These are phyloP conservation scores for Martes martes DNA, from an alignment of 2,113 vertebrate genomes.

Conservation along the genomic window DNA sequence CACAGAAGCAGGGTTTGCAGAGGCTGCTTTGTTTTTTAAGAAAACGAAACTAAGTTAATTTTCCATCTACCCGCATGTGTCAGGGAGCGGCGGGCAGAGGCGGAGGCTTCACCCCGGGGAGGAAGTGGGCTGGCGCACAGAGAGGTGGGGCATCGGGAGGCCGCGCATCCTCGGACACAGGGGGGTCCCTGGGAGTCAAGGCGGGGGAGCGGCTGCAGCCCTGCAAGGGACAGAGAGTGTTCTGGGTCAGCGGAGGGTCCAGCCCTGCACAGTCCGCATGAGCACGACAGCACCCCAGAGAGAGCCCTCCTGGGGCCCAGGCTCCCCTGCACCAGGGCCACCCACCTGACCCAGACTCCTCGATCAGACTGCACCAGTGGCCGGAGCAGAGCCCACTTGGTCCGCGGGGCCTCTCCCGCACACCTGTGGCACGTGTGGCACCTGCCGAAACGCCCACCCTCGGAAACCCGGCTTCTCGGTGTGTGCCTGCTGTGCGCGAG, in stretches of 20 bases:
- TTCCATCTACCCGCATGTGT: not conserved
- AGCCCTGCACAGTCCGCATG: accelerated
- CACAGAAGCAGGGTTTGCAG: slow-evolving; percentile 14
- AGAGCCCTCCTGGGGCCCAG: not conserved
- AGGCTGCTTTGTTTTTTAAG: slow-evolving; percentile 16
- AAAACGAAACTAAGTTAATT: not conserved
- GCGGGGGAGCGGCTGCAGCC: slow-evolving; percentile 78
- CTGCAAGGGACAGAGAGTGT: slow-evolving; percentile 78
- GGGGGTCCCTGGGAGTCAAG: slow-evolving; percentile 83
- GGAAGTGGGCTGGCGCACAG: slow-evolving; percentile 81
- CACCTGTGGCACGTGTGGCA: no score
- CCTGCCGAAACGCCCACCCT: not conserved
- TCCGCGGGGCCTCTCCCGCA: accelerated
- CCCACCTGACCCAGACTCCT: no score
- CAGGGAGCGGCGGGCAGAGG: slow-evolving; percentile 92
- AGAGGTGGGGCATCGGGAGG: slow-evolving; percentile 85
- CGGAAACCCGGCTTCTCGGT: no score
- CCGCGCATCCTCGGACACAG: slow-evolving; percentile 85
- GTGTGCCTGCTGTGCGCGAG: no score
- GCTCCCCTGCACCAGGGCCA: not conserved
- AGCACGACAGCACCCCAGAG: not conserved
- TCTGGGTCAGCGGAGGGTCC: not conserved
- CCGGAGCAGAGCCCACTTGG: not conserved
- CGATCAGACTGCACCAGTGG: not conserved
- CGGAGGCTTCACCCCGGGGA: slow-evolving; percentile 93